Evolutionary conservation across 2,888 invertebrate species (phyloP).

Genomic region (Troides aeacus): DNA sequence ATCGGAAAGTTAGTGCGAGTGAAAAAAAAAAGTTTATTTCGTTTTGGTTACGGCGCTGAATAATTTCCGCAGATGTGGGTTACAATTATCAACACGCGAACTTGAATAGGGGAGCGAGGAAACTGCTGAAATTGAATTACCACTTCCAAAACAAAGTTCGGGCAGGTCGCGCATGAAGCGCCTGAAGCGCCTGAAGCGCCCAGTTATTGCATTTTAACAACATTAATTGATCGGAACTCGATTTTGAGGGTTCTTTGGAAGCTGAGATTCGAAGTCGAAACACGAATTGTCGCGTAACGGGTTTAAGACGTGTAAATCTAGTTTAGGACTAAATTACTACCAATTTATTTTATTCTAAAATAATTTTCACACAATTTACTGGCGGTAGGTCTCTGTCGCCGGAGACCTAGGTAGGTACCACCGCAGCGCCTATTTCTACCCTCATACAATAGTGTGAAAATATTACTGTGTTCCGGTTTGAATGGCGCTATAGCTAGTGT

Average conservation of each 20-base stretch:
- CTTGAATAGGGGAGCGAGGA: constrained; percentile 40
- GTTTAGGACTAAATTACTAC: too few relatives aligned
- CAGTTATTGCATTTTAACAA: constrained; percentile 74
- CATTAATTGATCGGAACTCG: constrained; percentile 67
- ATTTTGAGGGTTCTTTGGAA: constrained; percentile 48
- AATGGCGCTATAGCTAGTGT: too few relatives aligned
- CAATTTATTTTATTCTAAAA: too few relatives aligned
- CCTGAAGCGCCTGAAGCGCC: constrained; percentile 40
- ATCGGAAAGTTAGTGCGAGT: constrained; percentile 25
- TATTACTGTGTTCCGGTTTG: too few relatives aligned
- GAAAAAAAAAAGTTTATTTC: constrained; percentile 39
- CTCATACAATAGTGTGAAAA: too few relatives aligned
- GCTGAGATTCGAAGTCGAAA: constrained; percentile 34
- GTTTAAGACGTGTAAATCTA: background rate
- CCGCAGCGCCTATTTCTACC: too few relatives aligned
- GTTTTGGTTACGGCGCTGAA: constrained; percentile 38
- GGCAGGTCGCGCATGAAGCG: constrained; percentile 50
- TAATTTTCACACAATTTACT: too few relatives aligned
- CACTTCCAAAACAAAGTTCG: constrained; percentile 65
- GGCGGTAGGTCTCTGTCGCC: too few relatives aligned
- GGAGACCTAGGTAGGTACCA: too few relatives aligned
- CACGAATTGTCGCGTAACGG: background rate
- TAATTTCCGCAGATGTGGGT: constrained; percentile 42
- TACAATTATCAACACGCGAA: constrained; percentile 51
- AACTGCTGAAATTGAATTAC: constrained; percentile 61